Conservation (phyloP, 2,797 vertebrate species). For the Myotis pilosus region DNA sequence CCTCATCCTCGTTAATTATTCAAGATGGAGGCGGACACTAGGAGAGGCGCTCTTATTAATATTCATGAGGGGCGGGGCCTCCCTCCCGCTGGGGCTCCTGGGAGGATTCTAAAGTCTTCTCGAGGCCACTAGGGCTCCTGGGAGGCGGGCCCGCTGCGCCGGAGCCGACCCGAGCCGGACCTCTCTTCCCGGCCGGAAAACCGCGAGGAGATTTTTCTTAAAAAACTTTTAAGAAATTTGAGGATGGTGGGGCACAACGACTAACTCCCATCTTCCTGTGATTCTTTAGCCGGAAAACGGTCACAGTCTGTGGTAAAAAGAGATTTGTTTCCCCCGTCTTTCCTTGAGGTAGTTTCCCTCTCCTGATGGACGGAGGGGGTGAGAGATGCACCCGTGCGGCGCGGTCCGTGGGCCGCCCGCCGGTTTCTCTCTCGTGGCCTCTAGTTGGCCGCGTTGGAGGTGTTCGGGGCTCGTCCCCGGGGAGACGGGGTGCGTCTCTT, state of each 20-base stretch:
- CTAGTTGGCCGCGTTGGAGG: background rate
- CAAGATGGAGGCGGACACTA: background rate
- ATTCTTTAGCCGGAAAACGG: constrained; percentile 54
- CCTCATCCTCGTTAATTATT: background rate
- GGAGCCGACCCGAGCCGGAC: background rate
- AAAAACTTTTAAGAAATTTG: constrained; percentile 31
- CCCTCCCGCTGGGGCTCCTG: constrained; percentile 64
- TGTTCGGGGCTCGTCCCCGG: background rate
- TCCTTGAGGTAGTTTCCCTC: background rate
- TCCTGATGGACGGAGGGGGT: background rate
- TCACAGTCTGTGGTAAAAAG: constrained; percentile 74
- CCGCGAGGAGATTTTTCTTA: constrained; percentile 3
- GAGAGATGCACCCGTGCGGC: background rate
- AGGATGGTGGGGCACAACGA: constrained; percentile 33
- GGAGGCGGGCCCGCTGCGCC: background rate
- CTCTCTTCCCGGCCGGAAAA: background rate
- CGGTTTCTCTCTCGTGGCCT: background rate
- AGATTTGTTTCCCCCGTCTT: background rate
- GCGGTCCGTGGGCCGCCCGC: background rate
- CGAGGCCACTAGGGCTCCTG: background rate
- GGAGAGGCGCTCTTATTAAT: fast-evolving
- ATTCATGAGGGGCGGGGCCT: constrained; percentile 34
- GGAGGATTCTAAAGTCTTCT: constrained; percentile 57
- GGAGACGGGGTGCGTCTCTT: background rate
- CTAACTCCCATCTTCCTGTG: constrained; percentile 52